Base-by-base conservation (phyloP, 2,888 invertebrate genomes). In the Rotaria magnacalcarata region DNA sequence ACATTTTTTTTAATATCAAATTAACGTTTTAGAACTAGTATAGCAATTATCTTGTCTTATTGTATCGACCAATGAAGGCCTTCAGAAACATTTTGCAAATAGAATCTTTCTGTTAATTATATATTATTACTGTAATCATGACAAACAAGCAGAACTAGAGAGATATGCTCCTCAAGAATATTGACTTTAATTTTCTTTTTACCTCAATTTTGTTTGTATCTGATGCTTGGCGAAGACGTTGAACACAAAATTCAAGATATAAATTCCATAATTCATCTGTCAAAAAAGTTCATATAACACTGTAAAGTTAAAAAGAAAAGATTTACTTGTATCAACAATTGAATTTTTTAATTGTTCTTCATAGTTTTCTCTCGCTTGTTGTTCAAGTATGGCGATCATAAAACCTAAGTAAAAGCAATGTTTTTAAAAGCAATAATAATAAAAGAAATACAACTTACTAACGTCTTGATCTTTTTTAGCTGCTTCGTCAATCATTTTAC, bases 361-460 rank as follows among this genome's bases (percentile, higher is more conserved):
- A 85, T 84, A 86, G 34, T 75, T 27, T n/a, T 75, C 56, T 41
- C 85, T 85, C 5, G 75, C 75, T 86, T 86, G 75, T 58, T 85
- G 80, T 41, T 86, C 86, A n/a, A 86, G 60, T 16, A 85, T 85
- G 52, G 85, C 85, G 41, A 86, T 84, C 27, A 85, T 85, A 85
- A 86, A 86, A 47, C 43, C 86, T 86, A 56, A 21, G 3, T 50
- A 1, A 50, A 60, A 43, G 27, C 24, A 56, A 67, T 24, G 7
- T 24, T 56, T 34, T 52, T 41, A 67, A 34, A 52, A 11, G 0
- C 16, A 3, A 11, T 24, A 5, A 41, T 16, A 10, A 74, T 3
- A 24, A 24, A 10, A 0, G 0, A 19, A 6, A 60, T n/a, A 21
- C 2, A 56, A 24, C 54, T 74, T 58, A 86, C 86, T 85, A 11